phyloP scores from a whole-genome alignment of 2,888 invertebrate genomes.

The Odontocolon sp. region DNA sequence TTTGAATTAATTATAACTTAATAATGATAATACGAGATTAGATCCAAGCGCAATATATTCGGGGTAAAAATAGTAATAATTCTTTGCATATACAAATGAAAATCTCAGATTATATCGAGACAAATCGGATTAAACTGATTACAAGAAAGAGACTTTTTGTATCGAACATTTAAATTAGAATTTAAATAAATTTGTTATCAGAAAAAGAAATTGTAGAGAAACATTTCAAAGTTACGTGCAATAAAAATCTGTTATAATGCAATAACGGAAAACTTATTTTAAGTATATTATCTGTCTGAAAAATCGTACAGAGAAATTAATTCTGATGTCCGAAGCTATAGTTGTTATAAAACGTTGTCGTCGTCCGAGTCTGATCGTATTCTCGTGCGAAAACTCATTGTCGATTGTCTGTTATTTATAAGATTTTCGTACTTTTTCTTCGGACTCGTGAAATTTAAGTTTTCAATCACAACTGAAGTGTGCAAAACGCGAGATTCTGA shows the following conservation, averaged over 20 bases:
- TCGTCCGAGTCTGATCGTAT: slow-evolving; percentile 34
- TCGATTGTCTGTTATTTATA: slow-evolving; percentile 3
- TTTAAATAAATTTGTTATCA: too few relatives aligned
- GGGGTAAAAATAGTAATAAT: not conserved
- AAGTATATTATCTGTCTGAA: not conserved
- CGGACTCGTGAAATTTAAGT: slow-evolving; percentile 4
- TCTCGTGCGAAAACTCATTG: slow-evolving; percentile 26
- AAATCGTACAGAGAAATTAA: not conserved
- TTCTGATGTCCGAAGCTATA: not conserved
- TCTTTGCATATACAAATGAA: too few relatives aligned
- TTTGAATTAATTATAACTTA: not conserved
- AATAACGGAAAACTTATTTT: not conserved
- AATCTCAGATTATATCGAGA: too few relatives aligned
- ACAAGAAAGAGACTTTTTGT: too few relatives aligned
- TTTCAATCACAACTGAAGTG: not conserved
- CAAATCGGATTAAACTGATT: too few relatives aligned
- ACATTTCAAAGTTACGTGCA: too few relatives aligned
- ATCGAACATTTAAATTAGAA: too few relatives aligned
- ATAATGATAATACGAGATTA: not conserved
- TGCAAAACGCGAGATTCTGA: not conserved
- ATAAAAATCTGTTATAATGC: too few relatives aligned
- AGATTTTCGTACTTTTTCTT: not conserved
- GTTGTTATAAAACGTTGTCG: slow-evolving; percentile 8
- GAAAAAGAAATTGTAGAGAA: too few relatives aligned
- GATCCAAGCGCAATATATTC: not conserved